A percentile compares a stretch with the other conserved stretches of the same genome.
Conservation (phyloP, 1,140 invertebrate species). For the Dendroctonus ponderosae region DNA sequence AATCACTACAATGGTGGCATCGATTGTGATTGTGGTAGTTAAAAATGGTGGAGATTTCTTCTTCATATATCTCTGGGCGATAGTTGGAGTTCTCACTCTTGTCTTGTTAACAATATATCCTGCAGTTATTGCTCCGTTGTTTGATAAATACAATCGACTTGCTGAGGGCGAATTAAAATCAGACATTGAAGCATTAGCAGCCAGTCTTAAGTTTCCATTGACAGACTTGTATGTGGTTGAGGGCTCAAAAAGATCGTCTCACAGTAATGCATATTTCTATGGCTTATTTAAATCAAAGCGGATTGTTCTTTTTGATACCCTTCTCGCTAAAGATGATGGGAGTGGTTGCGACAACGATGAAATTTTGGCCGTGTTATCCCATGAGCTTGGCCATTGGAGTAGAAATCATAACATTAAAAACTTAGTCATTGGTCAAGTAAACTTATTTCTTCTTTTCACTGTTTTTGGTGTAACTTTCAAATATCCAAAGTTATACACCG, state of each 20-base stretch:
- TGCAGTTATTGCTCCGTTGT: constrained; percentile 94
- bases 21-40: constrained; percentile 84
- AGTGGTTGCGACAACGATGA: constrained; percentile 84
- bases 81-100: constrained; percentile 75
- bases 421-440: constrained; percentile 77
- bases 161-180: constrained; percentile 85
- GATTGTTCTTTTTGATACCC: constrained; percentile 98
- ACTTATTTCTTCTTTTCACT: constrained; percentile 74
- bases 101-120: constrained; percentile 93
- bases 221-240: constrained; percentile 97
- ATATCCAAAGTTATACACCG: constrained; percentile 73
- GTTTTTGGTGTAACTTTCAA: constrained; percentile 87
- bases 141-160: constrained; percentile 97
- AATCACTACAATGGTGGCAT: constrained; percentile 77
- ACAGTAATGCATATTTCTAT: constrained; percentile 98
- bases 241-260: constrained; percentile 91
- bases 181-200: constrained; percentile 87
- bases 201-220: constrained; percentile 86
- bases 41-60: constrained; percentile 88
- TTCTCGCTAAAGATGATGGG: constrained; percentile 64
- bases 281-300: constrained; percentile 96
- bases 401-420: constrained; percentile 88
- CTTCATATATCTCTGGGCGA: constrained; percentile 93
- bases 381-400: constrained; percentile 98
- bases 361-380: constrained; percentile 91